Conservation (phyloP, 64 coral and sea anemone genomes). For the Dendronephthya gigantea region DNA sequence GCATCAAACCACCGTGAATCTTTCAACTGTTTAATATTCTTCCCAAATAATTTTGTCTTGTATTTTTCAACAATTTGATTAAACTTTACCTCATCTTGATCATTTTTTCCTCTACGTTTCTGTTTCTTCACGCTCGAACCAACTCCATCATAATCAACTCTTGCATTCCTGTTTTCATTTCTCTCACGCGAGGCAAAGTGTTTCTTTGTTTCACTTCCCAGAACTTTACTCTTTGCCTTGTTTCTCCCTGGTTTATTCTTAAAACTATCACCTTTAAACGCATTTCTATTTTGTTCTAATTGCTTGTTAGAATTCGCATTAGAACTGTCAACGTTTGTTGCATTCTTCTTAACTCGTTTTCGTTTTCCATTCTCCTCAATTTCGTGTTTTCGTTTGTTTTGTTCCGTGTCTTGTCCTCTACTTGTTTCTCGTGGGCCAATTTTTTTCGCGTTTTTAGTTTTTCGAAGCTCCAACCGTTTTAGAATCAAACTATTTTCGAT, state of each 20-base stretch:
- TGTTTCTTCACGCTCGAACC: background rate
- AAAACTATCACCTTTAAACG: background rate
- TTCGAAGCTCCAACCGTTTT: conserved; percentile 64
- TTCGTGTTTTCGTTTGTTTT: conserved; percentile 67
- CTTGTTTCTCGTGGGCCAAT: background rate
- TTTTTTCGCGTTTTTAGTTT: conserved; percentile 22
- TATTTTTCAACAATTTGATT: conserved; percentile 4
- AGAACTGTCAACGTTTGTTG: background rate
- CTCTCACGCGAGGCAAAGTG: background rate
- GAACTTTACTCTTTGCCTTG: background rate
- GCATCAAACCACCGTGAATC: background rate
- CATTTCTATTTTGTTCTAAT: background rate
- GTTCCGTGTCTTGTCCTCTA: conserved; percentile 9
- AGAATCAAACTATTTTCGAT: conserved; percentile 74
- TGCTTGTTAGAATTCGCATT: background rate
- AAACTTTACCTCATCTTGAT: background rate
- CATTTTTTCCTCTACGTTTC: background rate
- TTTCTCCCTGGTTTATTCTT: background rate
- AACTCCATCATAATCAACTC: background rate
- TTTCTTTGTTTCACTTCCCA: background rate
- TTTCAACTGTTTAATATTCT: background rate
- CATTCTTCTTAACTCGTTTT: conserved; percentile 41
- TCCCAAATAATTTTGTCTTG: conserved; percentile 2
- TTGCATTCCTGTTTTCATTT: background rate
- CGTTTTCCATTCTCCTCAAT: conserved; percentile 34